A percentile compares a stretch with the other conserved stretches of the same genome.
Evolutionary conservation across 2,113 vertebrate genomes (phyloP).

Genomic region (Oncorhynchus gorbuscha): DNA sequence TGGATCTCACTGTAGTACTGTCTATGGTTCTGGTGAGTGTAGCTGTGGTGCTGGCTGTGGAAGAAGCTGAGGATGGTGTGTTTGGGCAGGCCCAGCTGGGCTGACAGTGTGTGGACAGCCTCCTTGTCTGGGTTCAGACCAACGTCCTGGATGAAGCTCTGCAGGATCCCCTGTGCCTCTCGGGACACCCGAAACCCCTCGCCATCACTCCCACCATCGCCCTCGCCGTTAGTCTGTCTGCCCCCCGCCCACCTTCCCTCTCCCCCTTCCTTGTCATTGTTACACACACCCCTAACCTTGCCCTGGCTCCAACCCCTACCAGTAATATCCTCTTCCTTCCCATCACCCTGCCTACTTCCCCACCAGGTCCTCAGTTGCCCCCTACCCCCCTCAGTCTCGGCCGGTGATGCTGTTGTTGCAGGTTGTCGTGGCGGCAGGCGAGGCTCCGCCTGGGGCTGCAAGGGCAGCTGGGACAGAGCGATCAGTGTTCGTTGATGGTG

Average conservation of each 20-base stretch:
- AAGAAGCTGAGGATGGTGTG: conserved; percentile 95
- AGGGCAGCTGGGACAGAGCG: conserved; percentile 66
- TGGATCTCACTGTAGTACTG: not conserved
- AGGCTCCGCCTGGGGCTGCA: conserved; percentile 74
- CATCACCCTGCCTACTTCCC: conserved; percentile 34
- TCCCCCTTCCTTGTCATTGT: not conserved
- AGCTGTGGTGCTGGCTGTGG: conserved; percentile 74
- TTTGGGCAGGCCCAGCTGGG: conserved; percentile 92
- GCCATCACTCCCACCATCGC: conserved; percentile 47
- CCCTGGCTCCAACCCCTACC: conserved; percentile 5
- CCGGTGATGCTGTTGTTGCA: conserved; percentile 83
- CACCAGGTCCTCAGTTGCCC: conserved; percentile 41
- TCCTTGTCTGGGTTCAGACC: conserved; percentile 94
- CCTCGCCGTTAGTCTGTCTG: conserved; percentile 53
- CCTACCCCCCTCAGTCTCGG: conserved; percentile 72
- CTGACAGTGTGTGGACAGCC: conserved; percentile 92
- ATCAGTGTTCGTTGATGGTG: conserved; percentile 64
- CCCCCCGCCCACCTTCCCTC: too few relatives aligned
- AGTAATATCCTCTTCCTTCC: conserved; percentile 39
- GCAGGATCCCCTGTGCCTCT: conserved; percentile 90
- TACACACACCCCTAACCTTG: not conserved
- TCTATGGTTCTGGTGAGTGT: conserved; percentile 61
- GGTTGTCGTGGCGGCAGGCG: conserved; percentile 87
- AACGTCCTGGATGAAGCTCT: conserved; percentile 95
- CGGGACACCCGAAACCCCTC: conserved; percentile 81